A percentile compares a stretch with the other conserved stretches of the same genome.
Evolutionary conservation across 2,113 vertebrate species (phyloP).

Genomic region (Alosa alosa): DNA sequence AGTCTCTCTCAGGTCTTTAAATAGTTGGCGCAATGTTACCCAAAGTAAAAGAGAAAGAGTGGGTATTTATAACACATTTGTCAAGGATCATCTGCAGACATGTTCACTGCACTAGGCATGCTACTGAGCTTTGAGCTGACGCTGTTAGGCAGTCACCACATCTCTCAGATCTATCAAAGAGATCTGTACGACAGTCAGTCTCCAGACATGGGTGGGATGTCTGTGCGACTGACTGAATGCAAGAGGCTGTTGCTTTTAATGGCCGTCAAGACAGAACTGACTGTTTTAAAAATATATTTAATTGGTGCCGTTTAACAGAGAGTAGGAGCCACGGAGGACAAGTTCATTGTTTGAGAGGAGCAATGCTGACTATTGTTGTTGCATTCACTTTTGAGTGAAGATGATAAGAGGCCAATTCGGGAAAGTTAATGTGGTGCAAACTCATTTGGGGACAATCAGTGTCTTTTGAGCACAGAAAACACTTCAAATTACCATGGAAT

Average conservation of each 20-base stretch:
- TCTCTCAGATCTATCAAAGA: slow-evolving; percentile 27
- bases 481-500: slow-evolving; percentile 51
- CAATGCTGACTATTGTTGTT: slow-evolving; percentile 17
- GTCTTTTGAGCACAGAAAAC: slow-evolving; percentile 56
- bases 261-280: slow-evolving; percentile 28
- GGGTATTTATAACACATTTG: slow-evolving; percentile 24
- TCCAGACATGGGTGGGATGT: slow-evolving; percentile 19
- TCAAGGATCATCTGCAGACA: slow-evolving; percentile 23
- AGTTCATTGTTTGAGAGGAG: slow-evolving; percentile 25
- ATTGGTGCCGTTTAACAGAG: slow-evolving; percentile 36
- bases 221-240: slow-evolving; percentile 30
- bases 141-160: slow-evolving; percentile 12
- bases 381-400: slow-evolving; percentile 29
- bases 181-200: slow-evolving; percentile 31
- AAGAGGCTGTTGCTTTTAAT: slow-evolving; percentile 31
- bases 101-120: slow-evolving; percentile 17
- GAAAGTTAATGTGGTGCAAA: slow-evolving; percentile 54
- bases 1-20: slow-evolving; percentile 32
- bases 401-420: slow-evolving; percentile 51
- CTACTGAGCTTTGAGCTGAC: slow-evolving; percentile 20
- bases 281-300: slow-evolving; percentile 39
- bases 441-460: slow-evolving; percentile 65
- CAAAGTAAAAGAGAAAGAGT: slow-evolving; percentile 27
- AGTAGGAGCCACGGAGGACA: not conserved
- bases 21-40: slow-evolving; percentile 16